Percentiles rank a stretch among this genome's conserved stretches.
These are phyloP conservation scores for Pheosia gnoma DNA, from an alignment of 2,888 invertebrate species.

Conservation along the genomic window DNA sequence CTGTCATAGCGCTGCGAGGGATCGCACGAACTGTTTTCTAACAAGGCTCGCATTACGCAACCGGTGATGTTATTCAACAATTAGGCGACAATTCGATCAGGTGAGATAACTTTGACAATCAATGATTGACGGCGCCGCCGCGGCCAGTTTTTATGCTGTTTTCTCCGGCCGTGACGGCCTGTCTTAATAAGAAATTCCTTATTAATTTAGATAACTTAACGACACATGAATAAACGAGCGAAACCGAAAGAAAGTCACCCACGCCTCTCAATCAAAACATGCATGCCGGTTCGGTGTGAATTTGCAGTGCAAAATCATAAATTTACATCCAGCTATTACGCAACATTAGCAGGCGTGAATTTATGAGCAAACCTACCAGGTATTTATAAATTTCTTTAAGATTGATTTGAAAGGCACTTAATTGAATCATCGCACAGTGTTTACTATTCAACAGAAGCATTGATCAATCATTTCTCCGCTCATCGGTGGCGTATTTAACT, in stretches of 20 bases:
- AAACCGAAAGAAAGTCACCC: conserved; percentile 51
- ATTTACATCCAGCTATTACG: conserved; percentile 40
- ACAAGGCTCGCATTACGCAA: conserved; percentile 52
- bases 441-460: conserved; percentile 47
- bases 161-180: conserved; percentile 46
- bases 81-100: conserved; percentile 61
- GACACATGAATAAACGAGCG: conserved; percentile 39
- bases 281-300: conserved; percentile 49
- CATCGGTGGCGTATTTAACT: conserved; percentile 42
- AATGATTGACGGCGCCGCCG: conserved; percentile 43
- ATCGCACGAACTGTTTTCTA: conserved; percentile 47
- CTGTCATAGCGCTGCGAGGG: conserved; percentile 41
- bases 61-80: conserved; percentile 62
- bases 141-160: conserved; percentile 41
- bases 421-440: conserved; percentile 47
- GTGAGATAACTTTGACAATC: conserved; percentile 54
- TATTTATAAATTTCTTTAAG: conserved; percentile 42
- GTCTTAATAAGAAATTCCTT: conserved; percentile 56
- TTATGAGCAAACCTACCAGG: conserved; percentile 19
- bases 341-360: conserved; percentile 29
- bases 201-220: conserved; percentile 36
- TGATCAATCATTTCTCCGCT: conserved; percentile 61
- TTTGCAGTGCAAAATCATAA: conserved; percentile 36
- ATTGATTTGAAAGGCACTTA: conserved; percentile 48
- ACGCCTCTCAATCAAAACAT: conserved; percentile 50